Percentiles rank a stretch among this genome's conserved stretches.
These are phyloP conservation scores for Glaucomys volans DNA, from an alignment of 2,113 vertebrate genomes.

Conservation along the genomic window DNA sequence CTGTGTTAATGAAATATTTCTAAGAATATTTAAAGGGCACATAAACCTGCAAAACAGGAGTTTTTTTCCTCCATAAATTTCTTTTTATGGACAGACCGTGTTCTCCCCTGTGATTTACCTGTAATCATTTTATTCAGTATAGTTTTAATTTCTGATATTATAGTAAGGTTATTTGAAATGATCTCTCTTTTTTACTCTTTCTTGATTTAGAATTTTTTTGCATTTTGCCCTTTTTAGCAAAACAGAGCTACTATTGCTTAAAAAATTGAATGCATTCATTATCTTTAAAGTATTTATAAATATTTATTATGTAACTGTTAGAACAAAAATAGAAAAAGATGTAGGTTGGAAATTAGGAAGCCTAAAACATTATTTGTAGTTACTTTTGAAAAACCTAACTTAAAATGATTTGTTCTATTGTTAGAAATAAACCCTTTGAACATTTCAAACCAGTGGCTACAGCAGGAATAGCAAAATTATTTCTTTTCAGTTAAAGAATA, in stretches of 20 bases:
- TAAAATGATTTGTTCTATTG: slow-evolving; percentile 66
- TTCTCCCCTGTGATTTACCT: slow-evolving; percentile 45
- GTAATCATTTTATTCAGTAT: slow-evolving; percentile 59
- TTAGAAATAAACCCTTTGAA: slow-evolving; percentile 65
- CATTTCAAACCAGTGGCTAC: not conserved
- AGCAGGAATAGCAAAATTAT: slow-evolving; percentile 57
- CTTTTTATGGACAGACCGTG: not conserved
- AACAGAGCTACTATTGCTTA: not conserved
- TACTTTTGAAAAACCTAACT: slow-evolving; percentile 68
- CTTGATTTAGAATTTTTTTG: slow-evolving; percentile 33
- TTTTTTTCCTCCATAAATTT: not conserved
- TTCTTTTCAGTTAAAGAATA: slow-evolving; percentile 54
- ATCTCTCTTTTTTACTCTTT: not conserved
- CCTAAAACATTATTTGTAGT: slow-evolving; percentile 73
- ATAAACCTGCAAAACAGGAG: not conserved
- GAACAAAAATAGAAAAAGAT: slow-evolving; percentile 72
- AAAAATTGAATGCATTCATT: slow-evolving; percentile 52
- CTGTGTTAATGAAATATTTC: slow-evolving; percentile 50
- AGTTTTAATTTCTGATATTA: slow-evolving; percentile 34
- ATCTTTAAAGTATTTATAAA: slow-evolving; percentile 70
- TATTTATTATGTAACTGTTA: slow-evolving; percentile 77
- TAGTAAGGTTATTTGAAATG: slow-evolving; percentile 32
- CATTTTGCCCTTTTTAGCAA: slow-evolving; percentile 31
- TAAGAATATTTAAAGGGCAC: slow-evolving; percentile 50
- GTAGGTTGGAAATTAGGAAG: slow-evolving; percentile 70